Base-by-base conservation (phyloP, 2,113 vertebrate species). In the Thamnophis sirtalis region DNA sequence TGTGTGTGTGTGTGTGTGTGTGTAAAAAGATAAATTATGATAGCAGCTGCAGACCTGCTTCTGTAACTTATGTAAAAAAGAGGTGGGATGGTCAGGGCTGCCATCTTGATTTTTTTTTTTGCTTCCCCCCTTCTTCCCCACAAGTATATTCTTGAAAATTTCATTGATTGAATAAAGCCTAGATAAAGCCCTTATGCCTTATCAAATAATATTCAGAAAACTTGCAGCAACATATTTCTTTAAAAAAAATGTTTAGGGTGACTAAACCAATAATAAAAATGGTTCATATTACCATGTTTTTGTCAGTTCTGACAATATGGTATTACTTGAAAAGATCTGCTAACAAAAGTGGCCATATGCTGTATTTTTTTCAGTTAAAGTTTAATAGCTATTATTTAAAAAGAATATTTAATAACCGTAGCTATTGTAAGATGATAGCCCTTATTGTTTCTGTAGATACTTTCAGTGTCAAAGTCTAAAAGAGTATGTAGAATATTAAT, bases 401-500 rank as follows among this genome's bases (percentile, higher is more conserved):
- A 88, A 10, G 0, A 93, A 90, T 53, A 90, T 92, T 91, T 84
- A 5, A 13, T 89, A 21, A 48, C 2, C 0, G 38, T 48, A 84
- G 63, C 92, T 95, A 85, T 92, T 90, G 49, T 58, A 93, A 38
- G 2, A 2, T 93, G 84, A 93, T 94, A 96, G 84, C 93, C 93
- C 17, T 94, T 68, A 86, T 28, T 22, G 53, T 84, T 63, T 58
- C 55, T 94, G 84, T 55, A 93, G 94, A 94, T 80, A 91, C 24
- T 55, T 93, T 22, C 58, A 86, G 68, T 49, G 43, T 91, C 19
- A 26, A 9, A 87, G 58, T 92, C 90, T 92, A 91, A 8, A 92
- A 92, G 87, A 93, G 92, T 94, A 87, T 51, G 94, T 95, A 90
- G 94, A 95, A 95, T 91, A 38, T 56, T 91, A 95, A 94, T 95